phyloP scores from a whole-genome alignment of 2,888 invertebrate genomes.

The Mayetiola destructor region DNA sequence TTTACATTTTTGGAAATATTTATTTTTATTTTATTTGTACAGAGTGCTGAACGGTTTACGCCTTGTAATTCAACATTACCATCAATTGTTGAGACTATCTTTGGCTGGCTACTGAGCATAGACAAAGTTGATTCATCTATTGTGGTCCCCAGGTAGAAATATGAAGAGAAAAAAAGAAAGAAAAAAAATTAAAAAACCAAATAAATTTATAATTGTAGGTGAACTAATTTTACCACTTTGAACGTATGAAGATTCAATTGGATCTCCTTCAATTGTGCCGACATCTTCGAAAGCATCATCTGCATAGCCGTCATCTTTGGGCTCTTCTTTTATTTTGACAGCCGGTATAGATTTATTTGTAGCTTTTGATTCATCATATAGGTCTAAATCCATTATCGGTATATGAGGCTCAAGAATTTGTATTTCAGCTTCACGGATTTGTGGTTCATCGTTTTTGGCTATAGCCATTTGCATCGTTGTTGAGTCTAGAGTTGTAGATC shows the following conservation, averaged over 20 bases:
- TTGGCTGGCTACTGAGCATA: conserved; percentile 32
- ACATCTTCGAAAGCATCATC: conserved; percentile 34
- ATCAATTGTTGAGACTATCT: conserved; percentile 53
- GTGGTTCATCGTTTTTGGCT: conserved; percentile 18
- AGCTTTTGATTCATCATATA: conserved; percentile 27
- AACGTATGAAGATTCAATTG: not conserved
- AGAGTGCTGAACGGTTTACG: conserved; percentile 35
- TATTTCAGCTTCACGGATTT: conserved; percentile 29
- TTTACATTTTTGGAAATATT: conserved; percentile 59
- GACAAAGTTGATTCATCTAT: conserved; percentile 21
- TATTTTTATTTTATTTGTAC: conserved; percentile 55
- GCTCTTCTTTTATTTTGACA: conserved; percentile 56
- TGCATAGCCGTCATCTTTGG: conserved; percentile 44
- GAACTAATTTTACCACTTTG: not conserved
- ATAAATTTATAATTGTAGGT: not conserved
- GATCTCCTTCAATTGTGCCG: conserved; percentile 28
- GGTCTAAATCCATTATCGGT: conserved; percentile 34
- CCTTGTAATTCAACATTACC: conserved; percentile 58
- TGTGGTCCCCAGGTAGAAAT: not conserved
- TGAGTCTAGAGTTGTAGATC: not conserved
- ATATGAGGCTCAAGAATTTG: conserved; percentile 36
- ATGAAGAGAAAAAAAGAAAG: not conserved
- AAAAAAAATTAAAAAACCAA: not conserved
- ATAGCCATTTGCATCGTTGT: conserved; percentile 22
- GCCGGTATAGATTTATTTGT: conserved; percentile 27